Evolutionary conservation across 2,888 invertebrate species (phyloP).

Genomic region (Lordiphosa andalusiaca): DNA sequence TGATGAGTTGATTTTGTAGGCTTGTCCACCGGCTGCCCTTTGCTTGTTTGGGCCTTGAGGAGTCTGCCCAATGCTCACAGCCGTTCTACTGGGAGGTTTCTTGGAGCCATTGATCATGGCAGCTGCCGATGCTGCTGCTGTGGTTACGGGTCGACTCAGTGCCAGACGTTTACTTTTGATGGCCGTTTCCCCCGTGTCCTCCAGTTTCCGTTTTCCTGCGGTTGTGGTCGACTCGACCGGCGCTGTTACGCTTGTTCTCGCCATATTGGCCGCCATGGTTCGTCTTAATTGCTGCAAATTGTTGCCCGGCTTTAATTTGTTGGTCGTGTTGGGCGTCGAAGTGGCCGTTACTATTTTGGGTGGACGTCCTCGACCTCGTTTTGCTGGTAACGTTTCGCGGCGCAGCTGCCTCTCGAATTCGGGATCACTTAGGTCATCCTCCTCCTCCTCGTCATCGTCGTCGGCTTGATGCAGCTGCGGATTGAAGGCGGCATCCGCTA

Average conservation of each 20-base stretch:
- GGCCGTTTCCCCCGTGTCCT: slow-evolving; percentile 35
- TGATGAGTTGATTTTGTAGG: neutral
- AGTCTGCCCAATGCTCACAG: no score
- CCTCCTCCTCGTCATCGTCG: slow-evolving; percentile 51
- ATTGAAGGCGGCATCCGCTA: slow-evolving; percentile 56
- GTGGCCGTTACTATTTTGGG: slow-evolving; percentile 30
- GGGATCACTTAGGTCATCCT: slow-evolving; percentile 51
- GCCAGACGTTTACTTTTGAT: slow-evolving; percentile 56
- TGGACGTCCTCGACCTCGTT: slow-evolving; percentile 55
- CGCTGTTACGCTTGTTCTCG: slow-evolving; percentile 26
- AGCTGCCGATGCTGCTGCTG: slow-evolving; percentile 7
- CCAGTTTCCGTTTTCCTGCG: slow-evolving; percentile 54
- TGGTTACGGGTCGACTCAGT: slow-evolving; percentile 10
- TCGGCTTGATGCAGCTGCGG: slow-evolving; percentile 60
- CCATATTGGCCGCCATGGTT: slow-evolving; percentile 45
- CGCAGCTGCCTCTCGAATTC: no score
- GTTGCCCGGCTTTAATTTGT: slow-evolving; percentile 8
- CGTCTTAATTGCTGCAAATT: slow-evolving; percentile 66
- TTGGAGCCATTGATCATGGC: neutral
- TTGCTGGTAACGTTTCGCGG: no score
- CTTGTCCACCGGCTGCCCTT: no score
- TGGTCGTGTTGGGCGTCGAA: neutral
- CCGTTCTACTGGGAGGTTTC: no score
- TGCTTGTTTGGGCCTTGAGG: no score
- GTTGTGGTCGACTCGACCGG: slow-evolving; percentile 1